Conservation (phyloP, 2,113 vertebrate genomes). For the Mustela nigripes region DNA sequence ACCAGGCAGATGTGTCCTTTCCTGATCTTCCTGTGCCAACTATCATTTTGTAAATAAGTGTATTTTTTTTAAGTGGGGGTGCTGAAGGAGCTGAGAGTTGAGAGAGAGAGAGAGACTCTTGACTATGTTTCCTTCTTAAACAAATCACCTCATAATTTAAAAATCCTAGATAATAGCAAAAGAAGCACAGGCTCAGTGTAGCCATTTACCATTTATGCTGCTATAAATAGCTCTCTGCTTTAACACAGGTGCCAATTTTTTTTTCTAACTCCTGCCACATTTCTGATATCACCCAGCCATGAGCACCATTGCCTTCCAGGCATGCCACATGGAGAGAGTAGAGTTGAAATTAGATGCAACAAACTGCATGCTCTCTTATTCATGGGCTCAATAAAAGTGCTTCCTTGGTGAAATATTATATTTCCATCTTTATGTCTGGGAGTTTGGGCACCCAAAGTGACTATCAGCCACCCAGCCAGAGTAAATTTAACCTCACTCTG, state of each 20-base stretch:
- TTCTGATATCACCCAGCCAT: neutral
- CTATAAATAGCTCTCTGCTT: constrained; percentile 62
- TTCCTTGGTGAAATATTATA: constrained; percentile 60
- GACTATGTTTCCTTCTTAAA: constrained; percentile 63
- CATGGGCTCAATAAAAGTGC: constrained; percentile 62
- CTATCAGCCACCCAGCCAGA: constrained; percentile 59
- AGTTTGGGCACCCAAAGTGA: constrained; percentile 64
- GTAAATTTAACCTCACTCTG: constrained; percentile 38
- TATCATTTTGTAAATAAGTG: constrained; percentile 42
- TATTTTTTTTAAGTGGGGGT: neutral
- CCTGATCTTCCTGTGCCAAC: constrained; percentile 47
- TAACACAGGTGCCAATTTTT: constrained; percentile 55
- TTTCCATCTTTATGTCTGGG: constrained; percentile 66
- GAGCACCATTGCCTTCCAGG: neutral
- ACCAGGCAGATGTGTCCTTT: neutral
- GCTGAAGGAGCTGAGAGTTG: neutral
- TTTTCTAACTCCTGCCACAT: constrained; percentile 46
- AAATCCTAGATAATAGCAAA: constrained; percentile 74
- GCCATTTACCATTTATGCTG: constrained; percentile 37
- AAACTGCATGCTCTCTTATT: constrained; percentile 37
- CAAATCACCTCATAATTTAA: constrained; percentile 62
- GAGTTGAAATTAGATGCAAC: constrained; percentile 46
- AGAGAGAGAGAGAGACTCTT: neutral
- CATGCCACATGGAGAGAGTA: neutral
- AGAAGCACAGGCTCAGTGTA: constrained; percentile 16